Conservation (phyloP, 92 coral and sea anemone species). For the Bergia puertoricense region DNA sequence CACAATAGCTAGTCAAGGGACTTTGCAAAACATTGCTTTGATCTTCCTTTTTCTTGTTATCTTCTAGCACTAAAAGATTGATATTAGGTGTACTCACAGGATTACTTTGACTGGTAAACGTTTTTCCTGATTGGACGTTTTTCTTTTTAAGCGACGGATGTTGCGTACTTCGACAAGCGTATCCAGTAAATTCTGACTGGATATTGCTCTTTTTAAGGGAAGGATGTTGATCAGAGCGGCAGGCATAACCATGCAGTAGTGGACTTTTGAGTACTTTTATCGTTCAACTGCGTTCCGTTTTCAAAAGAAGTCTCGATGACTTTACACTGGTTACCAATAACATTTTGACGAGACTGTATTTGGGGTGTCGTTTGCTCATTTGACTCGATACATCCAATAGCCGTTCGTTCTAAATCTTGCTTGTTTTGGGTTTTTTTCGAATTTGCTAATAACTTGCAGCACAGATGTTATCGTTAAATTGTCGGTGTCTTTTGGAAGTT, state of each 20-base stretch:
- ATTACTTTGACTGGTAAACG: not conserved
- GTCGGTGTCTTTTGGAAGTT: not conserved
- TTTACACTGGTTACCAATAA: too few species aligned
- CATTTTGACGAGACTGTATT: not conserved
- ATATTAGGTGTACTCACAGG: not conserved
- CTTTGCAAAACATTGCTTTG: not conserved
- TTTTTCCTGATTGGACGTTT: too few species aligned
- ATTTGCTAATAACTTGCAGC: not conserved
- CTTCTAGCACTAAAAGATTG: not conserved
- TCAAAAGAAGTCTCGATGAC: too few species aligned
- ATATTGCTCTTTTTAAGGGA: too few species aligned
- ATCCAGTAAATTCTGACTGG: too few species aligned
- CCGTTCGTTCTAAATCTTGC: not conserved
- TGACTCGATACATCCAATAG: not conserved
- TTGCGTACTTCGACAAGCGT: too few species aligned
- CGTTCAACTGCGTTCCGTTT: too few species aligned
- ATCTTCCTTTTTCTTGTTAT: not conserved
- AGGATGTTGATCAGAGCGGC: too few species aligned
- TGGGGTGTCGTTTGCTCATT: not conserved
- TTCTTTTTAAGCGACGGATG: too few species aligned
- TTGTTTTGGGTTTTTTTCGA: not conserved
- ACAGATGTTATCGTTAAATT: not conserved
- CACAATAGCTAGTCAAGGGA: not conserved
- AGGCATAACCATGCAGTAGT: too few species aligned
- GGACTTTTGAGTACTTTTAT: too few species aligned